Conservation (phyloP, 2,113 vertebrate genomes). For the Emydura subglobosa region DNA sequence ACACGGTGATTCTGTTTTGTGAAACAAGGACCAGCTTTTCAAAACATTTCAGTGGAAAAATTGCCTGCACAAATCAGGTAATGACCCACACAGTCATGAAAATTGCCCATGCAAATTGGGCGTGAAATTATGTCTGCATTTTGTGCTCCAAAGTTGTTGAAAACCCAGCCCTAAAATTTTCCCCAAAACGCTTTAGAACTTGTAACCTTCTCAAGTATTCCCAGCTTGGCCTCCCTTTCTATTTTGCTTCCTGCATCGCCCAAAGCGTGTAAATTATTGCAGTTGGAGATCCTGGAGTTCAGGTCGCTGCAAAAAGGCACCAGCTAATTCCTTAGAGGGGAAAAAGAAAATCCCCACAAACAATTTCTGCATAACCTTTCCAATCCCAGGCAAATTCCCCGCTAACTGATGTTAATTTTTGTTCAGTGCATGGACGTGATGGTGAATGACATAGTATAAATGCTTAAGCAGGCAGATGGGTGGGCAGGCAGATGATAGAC, state of each 20-base stretch:
- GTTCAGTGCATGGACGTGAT: neutral
- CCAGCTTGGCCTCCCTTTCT: rapidly evolving
- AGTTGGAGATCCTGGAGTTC: neutral
- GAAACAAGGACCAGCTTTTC: neutral
- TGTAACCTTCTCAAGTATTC: rapidly evolving
- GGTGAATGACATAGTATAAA: neutral
- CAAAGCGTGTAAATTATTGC: neutral
- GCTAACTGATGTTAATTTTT: neutral
- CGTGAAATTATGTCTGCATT: neutral
- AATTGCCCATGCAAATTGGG: conserved; percentile 34
- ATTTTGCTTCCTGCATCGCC: neutral
- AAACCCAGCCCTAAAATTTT: neutral
- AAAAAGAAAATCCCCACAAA: neutral
- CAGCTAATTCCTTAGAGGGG: neutral
- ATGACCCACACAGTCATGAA: neutral
- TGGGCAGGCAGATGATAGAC: neutral
- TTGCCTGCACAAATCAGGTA: neutral
- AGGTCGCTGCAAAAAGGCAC: neutral
- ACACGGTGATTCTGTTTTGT: neutral
- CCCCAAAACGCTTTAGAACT: neutral
- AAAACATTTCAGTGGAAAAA: neutral
- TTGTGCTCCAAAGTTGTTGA: neutral
- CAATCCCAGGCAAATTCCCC: neutral
- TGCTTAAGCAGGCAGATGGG: neutral
- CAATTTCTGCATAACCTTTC: neutral